phyloP scores from a whole-genome alignment of 2,797 vertebrate genomes.

The Eospalax fontanierii region DNA sequence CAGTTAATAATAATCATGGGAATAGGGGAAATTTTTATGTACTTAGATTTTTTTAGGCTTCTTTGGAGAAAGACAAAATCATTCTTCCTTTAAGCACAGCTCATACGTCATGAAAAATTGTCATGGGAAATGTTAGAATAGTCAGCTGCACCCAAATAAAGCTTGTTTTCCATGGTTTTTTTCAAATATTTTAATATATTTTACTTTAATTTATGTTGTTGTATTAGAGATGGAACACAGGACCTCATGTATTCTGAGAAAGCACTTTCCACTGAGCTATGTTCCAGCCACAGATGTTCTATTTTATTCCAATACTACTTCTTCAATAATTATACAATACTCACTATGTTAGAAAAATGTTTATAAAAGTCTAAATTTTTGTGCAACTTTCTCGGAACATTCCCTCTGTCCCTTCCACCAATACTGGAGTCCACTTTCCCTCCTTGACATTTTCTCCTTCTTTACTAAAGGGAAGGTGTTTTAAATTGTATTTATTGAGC shows the following conservation, averaged over 20 bases:
- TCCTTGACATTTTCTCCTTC: neutral
- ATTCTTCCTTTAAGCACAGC: neutral
- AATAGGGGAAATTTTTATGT: neutral
- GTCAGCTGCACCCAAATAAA: neutral
- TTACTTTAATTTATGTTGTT: neutral
- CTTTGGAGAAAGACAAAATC: neutral
- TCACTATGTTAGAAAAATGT: neutral
- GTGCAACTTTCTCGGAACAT: neutral
- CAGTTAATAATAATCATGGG: neutral
- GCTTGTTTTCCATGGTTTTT: neutral
- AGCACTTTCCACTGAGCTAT: no score
- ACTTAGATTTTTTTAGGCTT: neutral
- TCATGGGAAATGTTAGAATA: neutral
- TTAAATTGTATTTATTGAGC: constrained; percentile 33
- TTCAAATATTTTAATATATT: neutral
- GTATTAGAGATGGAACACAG: neutral
- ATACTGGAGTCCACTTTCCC: no score
- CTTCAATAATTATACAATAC: neutral
- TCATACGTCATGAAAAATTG: neutral
- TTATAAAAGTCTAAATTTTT: neutral
- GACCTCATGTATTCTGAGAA: no score
- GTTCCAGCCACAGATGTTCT: neutral
- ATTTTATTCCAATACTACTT: neutral
- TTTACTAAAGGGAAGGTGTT: neutral
- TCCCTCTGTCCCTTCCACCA: rapidly evolving